Evolutionary conservation across 2,888 invertebrate species (phyloP).

Genomic region (Heliconius aoede): DNA sequence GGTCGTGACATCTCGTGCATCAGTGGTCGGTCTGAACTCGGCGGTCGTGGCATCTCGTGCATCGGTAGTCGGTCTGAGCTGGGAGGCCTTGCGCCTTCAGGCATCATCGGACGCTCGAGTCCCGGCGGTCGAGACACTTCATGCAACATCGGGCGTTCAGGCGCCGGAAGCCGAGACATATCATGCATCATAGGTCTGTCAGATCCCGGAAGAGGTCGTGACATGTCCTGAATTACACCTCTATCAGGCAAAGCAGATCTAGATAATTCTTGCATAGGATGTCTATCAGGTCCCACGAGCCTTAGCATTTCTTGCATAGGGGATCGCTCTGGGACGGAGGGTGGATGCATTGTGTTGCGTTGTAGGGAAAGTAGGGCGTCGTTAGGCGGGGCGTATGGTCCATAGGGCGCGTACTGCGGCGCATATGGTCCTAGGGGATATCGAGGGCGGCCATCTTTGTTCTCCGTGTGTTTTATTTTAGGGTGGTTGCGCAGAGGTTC

Average conservation of each 20-base stretch:
- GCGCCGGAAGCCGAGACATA: background rate
- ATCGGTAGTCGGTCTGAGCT: conserved; percentile 26
- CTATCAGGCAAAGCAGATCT: conserved; percentile 33
- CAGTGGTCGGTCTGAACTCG: background rate
- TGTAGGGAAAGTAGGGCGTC: conserved; percentile 38
- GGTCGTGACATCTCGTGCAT: conserved; percentile 35
- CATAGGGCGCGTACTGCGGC: conserved; percentile 76
- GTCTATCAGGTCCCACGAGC: conserved; percentile 33
- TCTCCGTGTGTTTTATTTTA: conserved; percentile 78
- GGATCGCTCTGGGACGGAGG: conserved; percentile 32
- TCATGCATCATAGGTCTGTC: background rate
- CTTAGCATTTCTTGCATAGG: conserved; percentile 42
- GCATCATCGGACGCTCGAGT: conserved; percentile 22
- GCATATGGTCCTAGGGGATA: conserved; percentile 79
- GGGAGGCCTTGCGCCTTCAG: conserved; percentile 21
- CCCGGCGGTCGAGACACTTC: conserved; percentile 32
- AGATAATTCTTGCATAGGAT: conserved; percentile 34
- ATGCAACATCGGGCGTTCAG: conserved; percentile 28
- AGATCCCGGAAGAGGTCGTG: conserved; percentile 20
- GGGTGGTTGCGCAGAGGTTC: conserved; percentile 69
- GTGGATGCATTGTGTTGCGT: conserved; percentile 28
- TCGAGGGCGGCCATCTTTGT: conserved; percentile 72
- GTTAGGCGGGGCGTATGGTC: conserved; percentile 69
- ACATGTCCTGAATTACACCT: conserved; percentile 32
- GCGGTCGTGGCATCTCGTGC: background rate